Conservation (phyloP, 2,113 vertebrate genomes). For the Trematocara macrostoma region DNA sequence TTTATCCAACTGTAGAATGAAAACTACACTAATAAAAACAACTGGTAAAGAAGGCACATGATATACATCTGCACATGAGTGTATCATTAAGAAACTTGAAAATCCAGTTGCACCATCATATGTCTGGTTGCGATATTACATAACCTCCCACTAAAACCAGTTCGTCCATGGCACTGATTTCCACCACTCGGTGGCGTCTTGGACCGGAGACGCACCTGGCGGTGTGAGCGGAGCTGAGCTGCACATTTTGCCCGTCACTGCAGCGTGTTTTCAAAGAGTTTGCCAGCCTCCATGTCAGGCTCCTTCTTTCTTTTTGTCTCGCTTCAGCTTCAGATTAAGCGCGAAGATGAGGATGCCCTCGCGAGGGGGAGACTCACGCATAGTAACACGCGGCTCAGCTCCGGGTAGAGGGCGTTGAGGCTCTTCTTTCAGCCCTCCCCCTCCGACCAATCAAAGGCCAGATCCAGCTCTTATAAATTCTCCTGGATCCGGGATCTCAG, state of each 20-base stretch:
- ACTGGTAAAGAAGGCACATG: neutral
- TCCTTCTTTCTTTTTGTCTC: neutral
- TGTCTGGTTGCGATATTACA: neutral
- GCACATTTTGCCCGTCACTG: neutral
- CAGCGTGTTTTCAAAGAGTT: neutral
- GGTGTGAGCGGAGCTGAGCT: neutral
- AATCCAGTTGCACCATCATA: neutral
- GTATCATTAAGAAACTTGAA: neutral
- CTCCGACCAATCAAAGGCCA: slow-evolving; percentile 55
- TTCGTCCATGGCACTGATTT: fast-evolving
- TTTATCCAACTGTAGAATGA: neutral
- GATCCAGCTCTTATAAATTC: slow-evolving; percentile 56
- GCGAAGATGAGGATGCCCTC: neutral
- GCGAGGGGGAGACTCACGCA: neutral
- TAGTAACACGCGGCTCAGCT: neutral
- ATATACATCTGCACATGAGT: neutral
- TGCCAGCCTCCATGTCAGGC: neutral
- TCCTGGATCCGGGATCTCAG: neutral
- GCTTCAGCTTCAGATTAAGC: neutral
- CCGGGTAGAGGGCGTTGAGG: slow-evolving; percentile 3
- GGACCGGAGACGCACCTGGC: too few relatives aligned
- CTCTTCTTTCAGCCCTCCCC: neutral
- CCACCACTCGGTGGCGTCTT: slow-evolving; percentile 13
- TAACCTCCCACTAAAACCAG: neutral
- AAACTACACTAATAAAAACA: neutral